phyloP scores from a whole-genome alignment of 2,797 vertebrate genomes.

The Cossypha niveicapilla region DNA sequence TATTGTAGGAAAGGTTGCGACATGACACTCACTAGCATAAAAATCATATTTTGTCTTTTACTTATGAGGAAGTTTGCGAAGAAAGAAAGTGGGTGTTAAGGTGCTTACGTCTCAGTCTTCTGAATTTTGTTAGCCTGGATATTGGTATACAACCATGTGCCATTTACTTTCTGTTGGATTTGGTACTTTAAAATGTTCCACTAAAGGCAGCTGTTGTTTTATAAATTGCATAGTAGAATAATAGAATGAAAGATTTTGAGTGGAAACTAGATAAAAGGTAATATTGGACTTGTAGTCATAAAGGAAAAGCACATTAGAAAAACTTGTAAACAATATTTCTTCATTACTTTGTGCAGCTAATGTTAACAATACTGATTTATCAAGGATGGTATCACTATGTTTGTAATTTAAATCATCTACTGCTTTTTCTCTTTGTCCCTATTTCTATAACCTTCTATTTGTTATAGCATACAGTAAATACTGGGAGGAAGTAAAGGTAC shows the following conservation, averaged over 20 bases:
- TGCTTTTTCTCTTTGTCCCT: not conserved
- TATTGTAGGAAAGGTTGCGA: not conserved
- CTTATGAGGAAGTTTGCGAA: not conserved
- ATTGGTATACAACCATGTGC: not conserved
- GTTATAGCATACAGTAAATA: not conserved
- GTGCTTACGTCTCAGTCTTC: not conserved
- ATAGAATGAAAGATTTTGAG: not conserved
- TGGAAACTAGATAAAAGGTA: not conserved
- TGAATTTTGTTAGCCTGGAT: not conserved
- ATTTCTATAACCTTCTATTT: not conserved
- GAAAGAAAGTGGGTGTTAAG: accelerated
- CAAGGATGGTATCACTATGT: not conserved
- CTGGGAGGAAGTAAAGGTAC: not conserved
- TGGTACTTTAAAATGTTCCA: not conserved
- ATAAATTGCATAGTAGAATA: not conserved
- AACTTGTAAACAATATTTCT: not conserved
- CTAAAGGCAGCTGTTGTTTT: not conserved
- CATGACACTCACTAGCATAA: not conserved
- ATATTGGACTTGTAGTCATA: not conserved
- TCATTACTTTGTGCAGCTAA: not conserved
- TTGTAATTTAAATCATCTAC: not conserved
- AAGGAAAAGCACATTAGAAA: not conserved
- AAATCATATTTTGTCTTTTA: not conserved
- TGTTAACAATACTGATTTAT: not conserved
- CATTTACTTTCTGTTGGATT: not conserved